Evolutionary conservation across 2,888 invertebrate species (phyloP).

Genomic region (Autographa pulchrina): DNA sequence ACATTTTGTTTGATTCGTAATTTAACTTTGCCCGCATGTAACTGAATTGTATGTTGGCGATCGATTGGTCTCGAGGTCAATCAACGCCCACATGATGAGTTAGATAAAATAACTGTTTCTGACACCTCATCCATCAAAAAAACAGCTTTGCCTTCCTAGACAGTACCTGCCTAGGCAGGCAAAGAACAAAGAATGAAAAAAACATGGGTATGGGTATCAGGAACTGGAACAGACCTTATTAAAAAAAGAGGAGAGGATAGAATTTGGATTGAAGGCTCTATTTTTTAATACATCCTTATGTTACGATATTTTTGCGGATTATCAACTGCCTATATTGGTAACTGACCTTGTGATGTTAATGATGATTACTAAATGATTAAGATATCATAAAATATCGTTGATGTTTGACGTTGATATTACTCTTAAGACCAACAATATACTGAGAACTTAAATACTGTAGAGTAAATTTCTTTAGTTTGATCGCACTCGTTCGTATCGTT

Average conservation of each 20-base stretch:
- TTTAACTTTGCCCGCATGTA: constrained; percentile 28
- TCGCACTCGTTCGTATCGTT: neutral
- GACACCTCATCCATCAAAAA: neutral
- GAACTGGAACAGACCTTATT: too few relatives aligned
- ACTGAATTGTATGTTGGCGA: neutral
- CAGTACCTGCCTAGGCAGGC: too few relatives aligned
- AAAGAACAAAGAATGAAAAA: too few relatives aligned
- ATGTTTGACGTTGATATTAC: neutral
- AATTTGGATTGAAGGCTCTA: too few relatives aligned
- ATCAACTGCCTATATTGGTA: neutral
- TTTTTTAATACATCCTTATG: too few relatives aligned
- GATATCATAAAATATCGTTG: neutral
- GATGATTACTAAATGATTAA: neutral
- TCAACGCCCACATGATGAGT: neutral
- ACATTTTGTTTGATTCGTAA: too few relatives aligned
- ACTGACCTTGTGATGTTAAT: neutral
- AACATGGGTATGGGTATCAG: too few relatives aligned
- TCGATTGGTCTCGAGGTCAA: constrained; percentile 2
- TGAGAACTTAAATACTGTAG: too few relatives aligned
- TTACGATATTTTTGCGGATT: neutral
- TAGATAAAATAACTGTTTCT: neutral
- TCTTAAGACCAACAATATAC: neutral
- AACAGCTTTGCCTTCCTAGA: neutral
- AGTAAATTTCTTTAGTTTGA: too few relatives aligned
- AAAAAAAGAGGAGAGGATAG: too few relatives aligned